Base-by-base conservation (phyloP, 2,113 vertebrate genomes). In the Desmodus rotundus region DNA sequence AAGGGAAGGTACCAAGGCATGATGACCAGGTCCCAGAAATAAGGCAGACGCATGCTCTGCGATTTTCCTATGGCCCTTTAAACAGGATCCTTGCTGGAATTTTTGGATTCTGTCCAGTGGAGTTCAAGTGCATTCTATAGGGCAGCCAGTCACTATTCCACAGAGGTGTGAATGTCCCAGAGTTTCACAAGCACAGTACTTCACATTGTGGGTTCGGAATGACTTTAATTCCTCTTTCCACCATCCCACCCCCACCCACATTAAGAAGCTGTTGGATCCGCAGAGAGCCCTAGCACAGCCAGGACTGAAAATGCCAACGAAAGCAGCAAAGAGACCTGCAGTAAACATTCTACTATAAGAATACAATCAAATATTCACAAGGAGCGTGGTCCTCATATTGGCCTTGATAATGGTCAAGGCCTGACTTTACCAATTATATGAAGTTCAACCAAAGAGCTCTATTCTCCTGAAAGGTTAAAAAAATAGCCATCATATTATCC, bases 101-200 rank as follows among this genome's bases (percentile, higher is more conserved):
- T 97, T 98, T 84, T 94, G 72, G 65, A 93, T 54, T 92, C 92
- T 63, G 58, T 94, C 84, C 84, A 17, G 0, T 65, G 31, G 82
- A 89, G 93, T 90, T 96, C 85, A 96, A 96, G 87, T 89, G 65
- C 94, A 95, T 94, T 95, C 93, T 97, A 94, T 26, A 87, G 63
- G 94, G 61, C 90, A 97, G 90, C n/a, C 72, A 81, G 63, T 92
- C 87, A 33, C 87, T 77, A 72, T 78, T 94, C 88, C 97, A 72
- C 74, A 95, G 93, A 97, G 77, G 85, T 97, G 91, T 95, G 91
- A 97, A 96, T 41, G n/a, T 81, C 43, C 78, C 17, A 77, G 74
- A 92, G 92, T 87, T 91, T 91, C 78, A 84, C 15, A 74, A 77
- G 89, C 87, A 97, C 96, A 95, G 94, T 95, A 65, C 82, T 95